Evolutionary conservation across 2,888 invertebrate genomes (phyloP).

Genomic region (Tenthredo mesomela): DNA sequence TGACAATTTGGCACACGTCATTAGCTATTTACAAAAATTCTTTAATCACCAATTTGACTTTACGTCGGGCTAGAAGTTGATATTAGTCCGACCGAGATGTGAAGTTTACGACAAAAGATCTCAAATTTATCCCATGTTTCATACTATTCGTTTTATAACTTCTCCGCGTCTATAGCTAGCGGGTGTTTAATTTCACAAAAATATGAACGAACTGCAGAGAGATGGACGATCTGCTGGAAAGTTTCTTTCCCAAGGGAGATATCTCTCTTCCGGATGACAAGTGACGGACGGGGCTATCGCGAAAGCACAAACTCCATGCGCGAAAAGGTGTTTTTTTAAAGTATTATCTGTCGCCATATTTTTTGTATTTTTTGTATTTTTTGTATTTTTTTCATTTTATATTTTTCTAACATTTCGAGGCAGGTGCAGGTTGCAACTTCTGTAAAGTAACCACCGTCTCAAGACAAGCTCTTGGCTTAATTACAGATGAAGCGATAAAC

Average conservation of each 20-base stretch:
- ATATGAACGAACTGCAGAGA: conserved; percentile 4
- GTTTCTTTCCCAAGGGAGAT: conserved; percentile 19
- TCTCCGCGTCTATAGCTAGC: background rate
- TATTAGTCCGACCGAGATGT: background rate
- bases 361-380: background rate
- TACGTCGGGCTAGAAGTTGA: background rate
- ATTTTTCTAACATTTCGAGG: background rate
- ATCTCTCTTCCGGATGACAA: conserved; percentile 17
- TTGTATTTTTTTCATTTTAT: background rate
- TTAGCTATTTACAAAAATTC: background rate
- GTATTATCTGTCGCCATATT: conserved; percentile 2
- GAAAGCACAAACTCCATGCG: background rate
- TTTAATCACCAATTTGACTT: background rate
- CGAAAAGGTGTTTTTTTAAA: background rate
- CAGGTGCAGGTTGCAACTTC: conserved; percentile 9
- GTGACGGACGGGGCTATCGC: conserved; percentile 11
- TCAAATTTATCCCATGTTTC: background rate
- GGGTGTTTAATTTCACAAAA: conserved; percentile 16
- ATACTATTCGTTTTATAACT: background rate
- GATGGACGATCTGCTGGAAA: conserved; percentile 1
- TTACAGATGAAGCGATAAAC: conserved; percentile 1
- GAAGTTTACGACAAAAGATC: background rate
- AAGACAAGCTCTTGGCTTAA: background rate
- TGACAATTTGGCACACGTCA: background rate
- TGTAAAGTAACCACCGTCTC: background rate